A percentile compares a stretch with the other conserved stretches of the same genome.
Conservation (phyloP, 1,140 invertebrate species). For the Orchestia grillus region DNA sequence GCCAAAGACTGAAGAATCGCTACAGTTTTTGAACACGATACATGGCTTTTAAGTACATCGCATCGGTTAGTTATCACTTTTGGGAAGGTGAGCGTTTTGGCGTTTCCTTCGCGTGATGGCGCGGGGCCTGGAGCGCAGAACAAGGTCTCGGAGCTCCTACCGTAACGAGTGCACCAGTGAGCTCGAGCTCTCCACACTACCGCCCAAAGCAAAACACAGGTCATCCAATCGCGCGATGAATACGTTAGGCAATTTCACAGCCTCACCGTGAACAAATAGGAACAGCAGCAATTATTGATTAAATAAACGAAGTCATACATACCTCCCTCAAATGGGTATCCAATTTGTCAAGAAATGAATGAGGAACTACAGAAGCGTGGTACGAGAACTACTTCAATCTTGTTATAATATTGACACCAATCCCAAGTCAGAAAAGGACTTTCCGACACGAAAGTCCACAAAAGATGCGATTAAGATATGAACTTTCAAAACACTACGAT, state of each 20-base stretch:
- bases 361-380: background rate
- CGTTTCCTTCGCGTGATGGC: too few relatives aligned
- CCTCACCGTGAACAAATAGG: background rate
- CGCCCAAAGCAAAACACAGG: background rate
- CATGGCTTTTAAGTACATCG: too few relatives aligned
- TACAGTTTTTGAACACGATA: too few relatives aligned
- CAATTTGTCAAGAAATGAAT: background rate
- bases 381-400: background rate
- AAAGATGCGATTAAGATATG: too few relatives aligned
- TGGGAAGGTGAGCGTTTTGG: too few relatives aligned
- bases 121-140: too few relatives aligned
- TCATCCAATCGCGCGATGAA: background rate
- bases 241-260: background rate
- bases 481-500: too few relatives aligned
- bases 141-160: too few relatives aligned
- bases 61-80: too few relatives aligned
- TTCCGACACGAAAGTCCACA: background rate
- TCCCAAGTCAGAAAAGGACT: background rate
- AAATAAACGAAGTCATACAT: background rate
- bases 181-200: too few relatives aligned
- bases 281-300: background rate
- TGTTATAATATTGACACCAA: background rate
- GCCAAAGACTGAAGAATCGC: too few relatives aligned
- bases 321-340: background rate
- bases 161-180: too few relatives aligned